Evolutionary conservation across 1,140 invertebrate species (phyloP).

Genomic region (Oncopodura yosiiana): DNA sequence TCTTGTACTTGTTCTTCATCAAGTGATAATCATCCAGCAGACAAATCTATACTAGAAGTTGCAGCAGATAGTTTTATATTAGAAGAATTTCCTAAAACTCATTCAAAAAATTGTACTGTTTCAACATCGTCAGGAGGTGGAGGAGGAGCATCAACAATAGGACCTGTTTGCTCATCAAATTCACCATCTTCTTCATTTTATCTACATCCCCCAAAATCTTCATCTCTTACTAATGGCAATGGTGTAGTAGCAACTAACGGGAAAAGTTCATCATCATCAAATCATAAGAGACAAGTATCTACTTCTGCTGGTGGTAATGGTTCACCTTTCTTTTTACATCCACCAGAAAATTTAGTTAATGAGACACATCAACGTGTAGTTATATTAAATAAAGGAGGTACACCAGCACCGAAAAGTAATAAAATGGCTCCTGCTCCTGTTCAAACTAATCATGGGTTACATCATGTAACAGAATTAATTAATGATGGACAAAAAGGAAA

Average conservation of each 20-base stretch:
- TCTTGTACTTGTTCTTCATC: neutral
- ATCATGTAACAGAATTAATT: conserved; percentile 16
- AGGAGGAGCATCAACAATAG: too few relatives aligned
- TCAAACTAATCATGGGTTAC: conserved; percentile 20
- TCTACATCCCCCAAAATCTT: conserved; percentile 15
- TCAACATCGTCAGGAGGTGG: too few relatives aligned
- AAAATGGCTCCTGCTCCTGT: conserved; percentile 28
- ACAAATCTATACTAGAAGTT: too few relatives aligned
- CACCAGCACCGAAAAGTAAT: too few relatives aligned
- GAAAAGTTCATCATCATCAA: neutral
- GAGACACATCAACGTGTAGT: conserved; percentile 16
- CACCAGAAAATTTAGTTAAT: conserved; percentile 18
- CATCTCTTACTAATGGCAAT: neutral
- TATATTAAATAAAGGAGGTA: too few relatives aligned
- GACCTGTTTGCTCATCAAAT: conserved; percentile 15
- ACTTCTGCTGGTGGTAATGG: conserved; percentile 5
- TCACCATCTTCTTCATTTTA: conserved; percentile 22
- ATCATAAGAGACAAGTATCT: neutral
- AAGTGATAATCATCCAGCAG: too few relatives aligned
- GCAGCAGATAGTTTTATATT: too few relatives aligned
- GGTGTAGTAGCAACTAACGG: neutral
- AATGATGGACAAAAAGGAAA: conserved; percentile 19
- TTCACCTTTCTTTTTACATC: conserved; percentile 27
- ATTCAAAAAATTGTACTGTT: too few relatives aligned
- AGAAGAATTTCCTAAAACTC: too few relatives aligned